These are phyloP conservation scores for Merops nubicus DNA, from an alignment of 2,113 vertebrate species.

Conservation along the genomic window DNA sequence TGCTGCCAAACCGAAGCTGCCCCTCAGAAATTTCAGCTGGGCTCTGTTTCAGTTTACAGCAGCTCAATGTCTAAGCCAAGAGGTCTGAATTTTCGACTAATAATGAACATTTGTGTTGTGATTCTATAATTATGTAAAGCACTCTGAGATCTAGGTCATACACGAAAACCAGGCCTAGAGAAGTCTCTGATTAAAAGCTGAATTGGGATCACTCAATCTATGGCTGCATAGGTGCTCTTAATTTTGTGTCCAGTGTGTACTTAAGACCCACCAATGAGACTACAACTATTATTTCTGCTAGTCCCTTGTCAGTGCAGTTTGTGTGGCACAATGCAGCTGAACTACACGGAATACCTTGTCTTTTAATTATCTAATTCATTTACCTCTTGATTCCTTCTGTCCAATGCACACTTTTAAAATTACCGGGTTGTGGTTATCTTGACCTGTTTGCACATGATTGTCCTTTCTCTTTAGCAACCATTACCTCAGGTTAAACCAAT, in stretches of 20 bases:
- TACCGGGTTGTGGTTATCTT: background rate
- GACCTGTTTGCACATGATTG: background rate
- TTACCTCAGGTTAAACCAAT: background rate
- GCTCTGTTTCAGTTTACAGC: background rate
- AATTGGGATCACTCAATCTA: background rate
- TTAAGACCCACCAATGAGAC: rapidly evolving
- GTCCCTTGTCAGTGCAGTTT: background rate
- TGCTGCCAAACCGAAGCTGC: background rate
- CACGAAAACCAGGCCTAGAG: background rate
- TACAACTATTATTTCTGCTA: background rate
- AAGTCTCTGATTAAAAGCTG: background rate
- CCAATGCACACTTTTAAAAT: background rate
- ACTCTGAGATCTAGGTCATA: background rate
- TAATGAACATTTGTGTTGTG: background rate
- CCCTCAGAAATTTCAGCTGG: background rate
- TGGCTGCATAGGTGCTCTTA: background rate
- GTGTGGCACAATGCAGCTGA: background rate
- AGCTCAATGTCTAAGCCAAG: background rate
- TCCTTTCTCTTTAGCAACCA: background rate
- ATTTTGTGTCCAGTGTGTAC: background rate
- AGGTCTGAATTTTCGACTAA: background rate
- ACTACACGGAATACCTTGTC: background rate
- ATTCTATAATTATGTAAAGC: background rate
- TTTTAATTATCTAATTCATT: background rate
- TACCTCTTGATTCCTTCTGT: background rate